Conservation (phyloP, 2,797 vertebrate genomes). For the Sciaenops ocellatus region DNA sequence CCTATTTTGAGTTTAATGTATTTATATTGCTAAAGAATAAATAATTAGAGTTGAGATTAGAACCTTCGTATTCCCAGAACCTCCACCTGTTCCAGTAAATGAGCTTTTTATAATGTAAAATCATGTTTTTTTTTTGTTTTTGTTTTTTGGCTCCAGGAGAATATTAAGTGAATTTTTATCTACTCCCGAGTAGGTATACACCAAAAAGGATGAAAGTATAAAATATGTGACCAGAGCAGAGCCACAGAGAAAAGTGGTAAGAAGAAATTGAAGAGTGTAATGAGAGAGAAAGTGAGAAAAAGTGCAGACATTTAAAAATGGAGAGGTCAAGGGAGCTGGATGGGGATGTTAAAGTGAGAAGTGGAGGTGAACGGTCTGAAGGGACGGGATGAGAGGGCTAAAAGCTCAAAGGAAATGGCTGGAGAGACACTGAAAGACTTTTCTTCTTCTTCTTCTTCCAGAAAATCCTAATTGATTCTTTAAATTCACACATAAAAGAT, state of each 20-base stretch:
- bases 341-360: neutral
- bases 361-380: neutral
- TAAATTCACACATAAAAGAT: slow-evolving; percentile 11
- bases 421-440: neutral
- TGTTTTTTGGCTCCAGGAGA: neutral
- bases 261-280: neutral
- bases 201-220: neutral
- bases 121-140: neutral
- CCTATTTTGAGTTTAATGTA: neutral
- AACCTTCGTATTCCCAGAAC: neutral
- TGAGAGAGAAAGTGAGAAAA: slow-evolving; percentile 23
- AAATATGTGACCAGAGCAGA: slow-evolving; percentile 11
- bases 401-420: neutral
- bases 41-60: no score
- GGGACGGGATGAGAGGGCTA: neutral
- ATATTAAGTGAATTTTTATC: neutral
- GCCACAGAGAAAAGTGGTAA: neutral
- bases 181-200: neutral
- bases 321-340: slow-evolving; percentile 20
- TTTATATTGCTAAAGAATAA: neutral
- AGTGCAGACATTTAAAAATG: slow-evolving; percentile 15
- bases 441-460: no score
- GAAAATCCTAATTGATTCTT: slow-evolving; percentile 1
- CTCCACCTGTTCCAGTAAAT: neutral
- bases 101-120: neutral